Evolutionary conservation across 2,113 vertebrate genomes (phyloP), one percentile per base, ranked within the genome.

Genomic region (Herpetotheres cachinnans): DNA sequence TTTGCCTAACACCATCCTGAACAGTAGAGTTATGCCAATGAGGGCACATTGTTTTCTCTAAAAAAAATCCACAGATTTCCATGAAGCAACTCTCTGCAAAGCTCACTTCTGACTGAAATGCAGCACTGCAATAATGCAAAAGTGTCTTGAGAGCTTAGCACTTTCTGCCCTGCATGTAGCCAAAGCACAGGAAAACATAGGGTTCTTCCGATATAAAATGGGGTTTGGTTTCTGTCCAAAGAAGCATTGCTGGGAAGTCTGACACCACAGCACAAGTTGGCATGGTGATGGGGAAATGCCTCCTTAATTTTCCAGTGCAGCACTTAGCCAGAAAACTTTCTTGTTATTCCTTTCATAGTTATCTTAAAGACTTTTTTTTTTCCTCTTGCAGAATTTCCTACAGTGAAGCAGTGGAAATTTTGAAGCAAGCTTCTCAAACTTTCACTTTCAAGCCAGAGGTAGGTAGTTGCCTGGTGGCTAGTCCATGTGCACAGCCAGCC

Each of bases 371-470:
- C 36, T 83, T 74, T 47, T 54, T 56, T 88, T 55, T 62, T 40
- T 25, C 30, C 63, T 96, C 58, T 95, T 96, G 50, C 79, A 99
- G 99, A 95, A 98, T 99, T 81, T 98, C 99, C 85, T 99, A 99
- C 92, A 98, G 95, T 18, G 99, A 99, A 95, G 99, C 99, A 27
- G 94, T 99, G 82, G 98, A 99, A 78, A 98, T 99, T 97, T 98
- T 99, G 76, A 98, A 98, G 62, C 95, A 86, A 80, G 98, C 98
- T 93, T 92, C 97, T 34, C 91, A 99, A 89, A 97, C 94, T 52
- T 99, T 99, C 96, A 94, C 87, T 96, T 99, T 99, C 96, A 98
- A 98, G 63, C 98, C 99, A 82, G 78, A 99, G 95, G 99, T 99
- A 97, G 96, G 97, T 97, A 4, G 11, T 34, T 73, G 72, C 38